Conservation (phyloP, 1,140 invertebrate species). For the Bombyx mandarina region DNA sequence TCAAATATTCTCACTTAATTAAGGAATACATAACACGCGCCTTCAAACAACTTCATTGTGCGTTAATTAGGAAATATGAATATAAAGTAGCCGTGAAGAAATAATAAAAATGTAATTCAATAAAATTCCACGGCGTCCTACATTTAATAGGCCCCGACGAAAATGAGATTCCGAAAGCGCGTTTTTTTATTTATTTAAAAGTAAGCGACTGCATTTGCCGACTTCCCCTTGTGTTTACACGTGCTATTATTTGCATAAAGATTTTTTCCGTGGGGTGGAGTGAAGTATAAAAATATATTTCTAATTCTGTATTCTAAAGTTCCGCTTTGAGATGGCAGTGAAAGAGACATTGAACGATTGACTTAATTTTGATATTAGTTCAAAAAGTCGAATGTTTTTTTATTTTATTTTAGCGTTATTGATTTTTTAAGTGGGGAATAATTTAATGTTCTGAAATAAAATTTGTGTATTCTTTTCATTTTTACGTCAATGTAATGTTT, state of each 20-base stretch:
- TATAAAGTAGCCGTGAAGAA: too few relatives aligned
- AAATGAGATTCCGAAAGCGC: too few relatives aligned
- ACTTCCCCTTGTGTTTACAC: slow-evolving; percentile 49
- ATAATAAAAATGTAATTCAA: too few relatives aligned
- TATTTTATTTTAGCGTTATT: not conserved
- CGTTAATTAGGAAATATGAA: too few relatives aligned
- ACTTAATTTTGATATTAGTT: slow-evolving; percentile 50
- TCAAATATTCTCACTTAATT: too few relatives aligned
- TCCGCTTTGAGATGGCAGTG: slow-evolving; percentile 37
- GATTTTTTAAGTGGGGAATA: not conserved
- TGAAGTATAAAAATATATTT: slow-evolving; percentile 63
- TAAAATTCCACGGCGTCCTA: too few relatives aligned
- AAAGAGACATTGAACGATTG: slow-evolving; percentile 49
- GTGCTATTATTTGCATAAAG: slow-evolving; percentile 66
- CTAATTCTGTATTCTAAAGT: slow-evolving; percentile 57
- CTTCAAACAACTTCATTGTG: too few relatives aligned
- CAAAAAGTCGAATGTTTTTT: slow-evolving; percentile 6
- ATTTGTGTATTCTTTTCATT: too few relatives aligned
- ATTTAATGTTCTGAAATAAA: not conserved
- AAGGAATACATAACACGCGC: too few relatives aligned
- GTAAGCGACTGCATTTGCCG: slow-evolving; percentile 18
- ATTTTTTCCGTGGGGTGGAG: slow-evolving; percentile 49
- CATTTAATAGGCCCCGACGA: too few relatives aligned
- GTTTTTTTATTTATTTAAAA: slow-evolving; percentile 25
- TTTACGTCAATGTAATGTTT: too few relatives aligned